phyloP scores from a whole-genome alignment of 2,797 vertebrate species.

The Tragopan temminckii region DNA sequence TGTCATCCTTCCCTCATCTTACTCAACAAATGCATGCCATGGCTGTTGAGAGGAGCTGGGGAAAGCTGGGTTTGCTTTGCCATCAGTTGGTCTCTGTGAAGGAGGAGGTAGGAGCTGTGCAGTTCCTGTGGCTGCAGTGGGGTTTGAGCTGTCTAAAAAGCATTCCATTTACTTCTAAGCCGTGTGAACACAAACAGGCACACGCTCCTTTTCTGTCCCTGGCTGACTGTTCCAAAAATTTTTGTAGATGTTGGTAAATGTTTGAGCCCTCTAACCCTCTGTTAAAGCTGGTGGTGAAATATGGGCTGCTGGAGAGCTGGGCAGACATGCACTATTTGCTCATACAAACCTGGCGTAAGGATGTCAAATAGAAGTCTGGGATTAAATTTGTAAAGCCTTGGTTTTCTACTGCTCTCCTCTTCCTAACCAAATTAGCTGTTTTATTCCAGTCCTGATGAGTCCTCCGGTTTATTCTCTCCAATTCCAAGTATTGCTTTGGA shows the following conservation, averaged over 20 bases:
- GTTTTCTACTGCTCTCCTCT: neutral
- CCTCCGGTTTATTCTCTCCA: neutral
- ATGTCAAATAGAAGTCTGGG: neutral
- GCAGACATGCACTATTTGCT: neutral
- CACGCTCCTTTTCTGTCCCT: neutral
- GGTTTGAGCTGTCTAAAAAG: neutral
- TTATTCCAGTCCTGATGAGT: neutral
- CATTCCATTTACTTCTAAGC: neutral
- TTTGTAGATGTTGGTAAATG: neutral
- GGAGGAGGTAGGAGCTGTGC: neutral
- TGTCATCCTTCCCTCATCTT: neutral
- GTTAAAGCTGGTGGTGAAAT: neutral
- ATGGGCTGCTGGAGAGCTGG: neutral
- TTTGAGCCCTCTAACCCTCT: neutral
- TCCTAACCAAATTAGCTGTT: neutral
- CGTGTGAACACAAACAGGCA: rapidly evolving
- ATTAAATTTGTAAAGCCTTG: neutral
- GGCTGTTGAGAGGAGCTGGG: neutral
- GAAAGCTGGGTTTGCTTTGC: neutral
- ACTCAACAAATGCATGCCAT: neutral
- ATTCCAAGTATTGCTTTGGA: neutral
- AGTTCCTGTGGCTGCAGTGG: rapidly evolving
- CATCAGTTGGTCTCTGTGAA: neutral
- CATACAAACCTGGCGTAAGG: neutral
- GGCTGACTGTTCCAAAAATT: neutral